Evolutionary conservation across 1,140 invertebrate species (phyloP), one percentile per base, ranked within the genome.

Genomic region (Yoshiicerus persimilis): DNA sequence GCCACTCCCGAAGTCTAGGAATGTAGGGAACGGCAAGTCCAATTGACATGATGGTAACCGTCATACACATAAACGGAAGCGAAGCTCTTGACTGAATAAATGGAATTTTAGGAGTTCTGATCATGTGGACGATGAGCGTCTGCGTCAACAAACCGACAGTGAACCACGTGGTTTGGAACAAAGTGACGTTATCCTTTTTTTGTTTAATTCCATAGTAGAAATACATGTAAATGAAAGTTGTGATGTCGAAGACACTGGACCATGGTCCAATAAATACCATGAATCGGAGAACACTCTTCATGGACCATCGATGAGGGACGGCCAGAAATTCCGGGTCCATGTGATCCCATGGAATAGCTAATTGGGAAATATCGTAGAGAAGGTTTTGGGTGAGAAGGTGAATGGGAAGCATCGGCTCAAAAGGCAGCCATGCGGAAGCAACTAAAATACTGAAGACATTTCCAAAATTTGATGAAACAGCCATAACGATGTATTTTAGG

Each of bases 401-500:
- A 9, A 89, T 83, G 20, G 75, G 77, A 0, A 39, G 75, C 77
- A 89, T 89, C 20, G 88, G 88, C 16, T 62, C 32, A 38, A 89
- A 89, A 0, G 86, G 88, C 4, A 89, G 77, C 88, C 88, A 89
- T n/a, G 80, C 47, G 1, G 88, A 89, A 1, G 88, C 88, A 10
- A 85, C 83, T 9, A 89, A 64, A 2, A 89, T 41, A 34, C 75
- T 84, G 41, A 89, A 89, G 10, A 87, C 86, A 39, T 89, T 89
- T 25, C 88, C 88, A 30, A 89, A 89, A 16, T 87, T 87, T 0
- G 86, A 87, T 9, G 86, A 87, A 8, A 87, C 70, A 4, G 85
- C 88, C 88, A 89, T 89, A 0, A 89, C 88, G 16, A 89, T 87
- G 86, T 89, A 89, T 38, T 89, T 89, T 0, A 89, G 30, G 0